Evolutionary conservation across 2,888 invertebrate genomes (phyloP), one percentile per base, ranked within the genome.

Genomic region (Lithosia quadra): DNA sequence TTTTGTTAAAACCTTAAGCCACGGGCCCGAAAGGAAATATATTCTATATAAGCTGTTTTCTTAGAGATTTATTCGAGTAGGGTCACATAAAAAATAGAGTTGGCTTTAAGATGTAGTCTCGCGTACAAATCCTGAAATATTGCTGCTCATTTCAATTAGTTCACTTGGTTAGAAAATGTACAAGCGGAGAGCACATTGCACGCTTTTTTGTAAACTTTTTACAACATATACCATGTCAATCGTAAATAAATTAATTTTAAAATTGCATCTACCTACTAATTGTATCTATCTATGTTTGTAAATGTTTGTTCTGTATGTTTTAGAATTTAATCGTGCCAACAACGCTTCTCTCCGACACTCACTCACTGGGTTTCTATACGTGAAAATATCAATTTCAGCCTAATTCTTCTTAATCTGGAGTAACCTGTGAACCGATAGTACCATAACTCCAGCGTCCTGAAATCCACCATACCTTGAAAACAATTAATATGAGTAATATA

Each of bases 41-140:
- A 79, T 81, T 81, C 80, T 78, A 76, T 79, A 79, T 76, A 81
- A 78, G 76, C 80, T 78, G 78, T 82, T 79, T 81, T 80, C 82
- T 81, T 80, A 63, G 72, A 80, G 80, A 80, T 79, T 81, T 81
- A 81, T 82, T 79, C 78, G 78, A 81, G 74, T 79, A 73, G 76
- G 80, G 80, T 81, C 80, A 81, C 78, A 81, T 76, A 81, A 81
- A 81, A 79, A 79, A 79, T 81, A 75, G 73, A 77, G 72, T 74
- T 75, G 80, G 82, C 73, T 81, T 79, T 78, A 72, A 76, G 74
- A 79, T 70, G 75, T 76, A 80, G 71, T 73, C 73, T 73, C 69
- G 69, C 79, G 74, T 64, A 78, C 73, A 78, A 81, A 81, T 79
- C 80, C 73, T 82, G 76, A 81, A 76, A 82, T 79, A 81, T 79